Percentiles rank a stretch among this genome's conserved stretches.
These are phyloP conservation scores for Notiomystis cincta DNA, from an alignment of 2,113 vertebrate genomes.

Conservation along the genomic window DNA sequence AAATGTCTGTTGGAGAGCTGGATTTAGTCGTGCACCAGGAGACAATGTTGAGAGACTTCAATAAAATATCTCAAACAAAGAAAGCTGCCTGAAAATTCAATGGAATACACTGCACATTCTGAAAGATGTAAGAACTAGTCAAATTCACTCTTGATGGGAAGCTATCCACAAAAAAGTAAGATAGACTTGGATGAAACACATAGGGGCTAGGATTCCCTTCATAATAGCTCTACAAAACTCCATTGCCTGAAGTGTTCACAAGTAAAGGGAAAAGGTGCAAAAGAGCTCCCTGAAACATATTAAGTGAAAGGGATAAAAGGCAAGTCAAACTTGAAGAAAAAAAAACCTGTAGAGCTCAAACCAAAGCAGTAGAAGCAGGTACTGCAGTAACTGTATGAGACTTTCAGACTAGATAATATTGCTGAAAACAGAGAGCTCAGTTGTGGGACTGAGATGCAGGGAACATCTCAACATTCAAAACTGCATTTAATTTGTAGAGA, in stretches of 20 bases:
- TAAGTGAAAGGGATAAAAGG: not conserved
- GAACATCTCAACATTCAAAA: not conserved
- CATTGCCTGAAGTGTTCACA: not conserved
- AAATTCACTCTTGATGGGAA: not conserved
- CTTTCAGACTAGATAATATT: not conserved
- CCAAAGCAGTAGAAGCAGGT: not conserved
- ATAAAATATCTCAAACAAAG: constrained; percentile 31
- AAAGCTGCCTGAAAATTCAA: constrained; percentile 3
- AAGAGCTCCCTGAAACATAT: not conserved
- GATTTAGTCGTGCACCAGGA: not conserved
- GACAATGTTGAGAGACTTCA: constrained; percentile 30
- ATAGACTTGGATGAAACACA: not conserved
- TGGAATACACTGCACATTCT: not conserved
- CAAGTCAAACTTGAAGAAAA: not conserved
- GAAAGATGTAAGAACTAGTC: not conserved
- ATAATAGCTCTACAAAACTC: not conserved
- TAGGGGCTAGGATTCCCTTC: not conserved
- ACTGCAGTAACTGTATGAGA: not conserved
- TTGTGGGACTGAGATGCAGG: not conserved
- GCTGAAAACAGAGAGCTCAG: not conserved
- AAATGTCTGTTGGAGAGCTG: not conserved
- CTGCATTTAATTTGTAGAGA: not conserved
- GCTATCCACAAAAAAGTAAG: not conserved
- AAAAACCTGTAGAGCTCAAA: not conserved
- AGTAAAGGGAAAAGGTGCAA: not conserved